Conservation (phyloP, 2,113 vertebrate genomes). For the Clarias gariepinus region DNA sequence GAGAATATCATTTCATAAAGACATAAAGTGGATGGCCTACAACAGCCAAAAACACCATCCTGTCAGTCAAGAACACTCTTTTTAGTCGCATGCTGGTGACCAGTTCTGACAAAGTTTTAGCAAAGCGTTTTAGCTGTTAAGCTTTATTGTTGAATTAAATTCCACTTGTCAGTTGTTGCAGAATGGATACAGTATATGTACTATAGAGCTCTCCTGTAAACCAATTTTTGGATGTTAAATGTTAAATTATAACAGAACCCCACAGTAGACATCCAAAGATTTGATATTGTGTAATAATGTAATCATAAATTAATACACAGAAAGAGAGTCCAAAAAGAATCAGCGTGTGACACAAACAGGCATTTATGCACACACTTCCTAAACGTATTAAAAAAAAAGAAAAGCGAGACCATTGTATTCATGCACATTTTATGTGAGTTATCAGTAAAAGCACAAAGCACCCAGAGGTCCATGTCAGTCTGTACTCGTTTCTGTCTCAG, state of each 20-base stretch:
- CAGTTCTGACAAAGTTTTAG: not conserved
- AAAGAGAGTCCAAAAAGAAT: not conserved
- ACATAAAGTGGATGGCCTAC: too few species aligned
- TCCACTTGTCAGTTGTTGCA: not conserved
- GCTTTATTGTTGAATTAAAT: not conserved
- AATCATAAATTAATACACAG: not conserved
- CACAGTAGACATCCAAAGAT: not conserved
- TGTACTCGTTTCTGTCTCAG: not conserved
- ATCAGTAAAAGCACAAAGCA: slow-evolving; percentile 62
- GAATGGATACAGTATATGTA: not conserved
- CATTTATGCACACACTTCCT: not conserved
- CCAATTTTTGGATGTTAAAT: not conserved
- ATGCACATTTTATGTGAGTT: slow-evolving; percentile 73
- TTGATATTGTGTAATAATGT: not conserved
- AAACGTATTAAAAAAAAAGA: slow-evolving; percentile 19
- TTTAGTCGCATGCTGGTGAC: not conserved
- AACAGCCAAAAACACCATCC: too few species aligned
- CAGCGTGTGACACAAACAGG: not conserved
- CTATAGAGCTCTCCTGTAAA: not conserved
- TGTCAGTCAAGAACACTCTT: too few species aligned
- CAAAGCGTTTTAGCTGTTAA: not conserved
- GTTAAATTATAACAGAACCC: not conserved
- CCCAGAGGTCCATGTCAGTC: slow-evolving; percentile 9
- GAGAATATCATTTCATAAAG: too few species aligned
- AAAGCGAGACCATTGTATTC: slow-evolving; percentile 68